Evolutionary conservation across 2,888 invertebrate species (phyloP).

Genomic region (Pachliopta kotzebuea): DNA sequence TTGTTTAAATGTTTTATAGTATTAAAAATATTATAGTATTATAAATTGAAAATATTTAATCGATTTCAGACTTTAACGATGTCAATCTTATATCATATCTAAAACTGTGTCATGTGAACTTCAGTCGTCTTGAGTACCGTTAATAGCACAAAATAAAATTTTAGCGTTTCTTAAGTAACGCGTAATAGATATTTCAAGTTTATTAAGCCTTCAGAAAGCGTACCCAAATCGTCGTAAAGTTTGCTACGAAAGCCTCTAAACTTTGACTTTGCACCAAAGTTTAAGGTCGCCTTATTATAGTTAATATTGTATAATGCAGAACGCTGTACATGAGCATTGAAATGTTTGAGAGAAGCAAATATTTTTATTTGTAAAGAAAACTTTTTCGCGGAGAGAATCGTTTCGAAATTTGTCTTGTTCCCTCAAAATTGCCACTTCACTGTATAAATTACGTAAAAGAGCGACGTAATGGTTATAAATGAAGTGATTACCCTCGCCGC

Average conservation of each 20-base stretch:
- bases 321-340: slow-evolving; percentile 1
- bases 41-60: too few relatives aligned
- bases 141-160: not conserved
- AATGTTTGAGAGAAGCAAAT: not conserved
- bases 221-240: slow-evolving; percentile 12
- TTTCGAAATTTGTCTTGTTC: slow-evolving; percentile 30
- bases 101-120: not conserved
- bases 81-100: not conserved
- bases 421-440: slow-evolving; percentile 28
- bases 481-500: slow-evolving; percentile 30
- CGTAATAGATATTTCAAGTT: slow-evolving; percentile 11
- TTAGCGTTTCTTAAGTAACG: slow-evolving; percentile 1
- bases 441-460: slow-evolving; percentile 28
- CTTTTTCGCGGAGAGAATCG: slow-evolving; percentile 4
- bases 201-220: slow-evolving; percentile 12
- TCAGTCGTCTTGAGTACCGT: not conserved
- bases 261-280: slow-evolving; percentile 20
- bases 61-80: too few relatives aligned
- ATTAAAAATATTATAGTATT: too few relatives aligned
- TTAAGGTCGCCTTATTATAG: slow-evolving; percentile 28
- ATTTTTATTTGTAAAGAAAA: slow-evolving; percentile 4
- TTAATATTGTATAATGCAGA: slow-evolving; percentile 18
- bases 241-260: slow-evolving; percentile 12
- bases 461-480: slow-evolving; percentile 31
- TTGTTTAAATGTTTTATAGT: too few relatives aligned